A percentile compares a stretch with the other conserved stretches of the same genome.
Evolutionary conservation across 1,140 invertebrate genomes (phyloP).

Genomic region (Gryllus bimaculatus): DNA sequence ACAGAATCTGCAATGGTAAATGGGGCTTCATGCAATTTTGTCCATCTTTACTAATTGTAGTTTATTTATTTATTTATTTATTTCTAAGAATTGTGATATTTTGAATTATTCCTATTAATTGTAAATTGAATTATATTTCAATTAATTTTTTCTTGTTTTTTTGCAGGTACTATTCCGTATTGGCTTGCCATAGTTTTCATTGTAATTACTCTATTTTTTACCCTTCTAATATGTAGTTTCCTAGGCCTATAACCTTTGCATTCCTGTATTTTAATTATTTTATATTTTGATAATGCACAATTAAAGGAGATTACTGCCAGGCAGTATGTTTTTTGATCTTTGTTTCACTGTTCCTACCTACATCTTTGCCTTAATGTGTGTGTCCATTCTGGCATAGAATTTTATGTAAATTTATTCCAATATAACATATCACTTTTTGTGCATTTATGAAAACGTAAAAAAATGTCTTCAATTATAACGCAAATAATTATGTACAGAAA

Average conservation of each 20-base stretch:
- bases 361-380: too few relatives aligned
- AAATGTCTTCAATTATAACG: too few relatives aligned
- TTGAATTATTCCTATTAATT: not conserved
- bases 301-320: too few relatives aligned
- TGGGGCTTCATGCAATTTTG: too few relatives aligned
- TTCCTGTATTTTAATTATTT: not conserved
- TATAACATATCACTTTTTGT: too few relatives aligned
- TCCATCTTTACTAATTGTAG: not conserved
- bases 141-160: conserved; percentile 20
- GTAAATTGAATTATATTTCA: conserved; percentile 15
- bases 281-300: not conserved
- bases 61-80: not conserved
- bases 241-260: conserved; percentile 55
- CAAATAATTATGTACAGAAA: too few relatives aligned
- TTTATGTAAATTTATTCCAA: too few relatives aligned
- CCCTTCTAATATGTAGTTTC: conserved; percentile 70
- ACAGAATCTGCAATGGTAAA: too few relatives aligned
- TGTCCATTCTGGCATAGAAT: too few relatives aligned
- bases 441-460: too few relatives aligned
- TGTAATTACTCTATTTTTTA: conserved; percentile 58
- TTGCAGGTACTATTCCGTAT: conserved; percentile 60
- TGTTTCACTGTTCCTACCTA: too few relatives aligned
- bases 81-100: not conserved
- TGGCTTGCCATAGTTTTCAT: conserved; percentile 67
- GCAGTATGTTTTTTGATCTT: too few relatives aligned